phyloP scores from a whole-genome alignment of 2,113 vertebrate species.

The Calyptommatus sinebrachiatus region DNA sequence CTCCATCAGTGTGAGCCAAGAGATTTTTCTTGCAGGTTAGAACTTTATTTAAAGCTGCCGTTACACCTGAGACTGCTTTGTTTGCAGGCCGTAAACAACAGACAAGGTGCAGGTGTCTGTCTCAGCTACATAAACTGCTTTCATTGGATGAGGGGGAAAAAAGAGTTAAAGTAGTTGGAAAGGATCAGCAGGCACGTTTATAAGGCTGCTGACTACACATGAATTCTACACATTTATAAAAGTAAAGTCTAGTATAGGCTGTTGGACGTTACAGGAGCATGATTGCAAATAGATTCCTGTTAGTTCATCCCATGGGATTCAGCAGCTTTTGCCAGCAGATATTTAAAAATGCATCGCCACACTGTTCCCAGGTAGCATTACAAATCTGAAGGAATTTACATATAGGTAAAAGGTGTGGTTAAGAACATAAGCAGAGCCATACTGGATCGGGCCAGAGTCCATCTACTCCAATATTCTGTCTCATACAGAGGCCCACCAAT shows the following conservation, averaged over 20 bases:
- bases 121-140: constrained; percentile 9
- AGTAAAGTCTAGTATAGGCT: no score
- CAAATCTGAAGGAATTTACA: neutral
- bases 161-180: neutral
- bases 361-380: no score
- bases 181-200: no score
- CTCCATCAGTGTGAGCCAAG: constrained; percentile 48
- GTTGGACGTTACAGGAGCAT: neutral
- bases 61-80: constrained; percentile 15
- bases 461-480: no score
- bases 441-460: no score
- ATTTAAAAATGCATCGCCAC: no score
- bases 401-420: no score
- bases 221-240: neutral
- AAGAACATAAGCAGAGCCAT: no score
- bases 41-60: constrained; percentile 39
- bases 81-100: constrained; percentile 7
- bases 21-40: constrained; percentile 51
- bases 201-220: neutral
- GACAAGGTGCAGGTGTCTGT: neutral
- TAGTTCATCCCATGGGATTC: neutral
- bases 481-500: no score
- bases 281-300: neutral
- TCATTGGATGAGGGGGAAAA: neutral
- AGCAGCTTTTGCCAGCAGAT: no score